These are phyloP conservation scores for Melitaea athalia DNA, from an alignment of 2,888 invertebrate genomes.

Conservation along the genomic window DNA sequence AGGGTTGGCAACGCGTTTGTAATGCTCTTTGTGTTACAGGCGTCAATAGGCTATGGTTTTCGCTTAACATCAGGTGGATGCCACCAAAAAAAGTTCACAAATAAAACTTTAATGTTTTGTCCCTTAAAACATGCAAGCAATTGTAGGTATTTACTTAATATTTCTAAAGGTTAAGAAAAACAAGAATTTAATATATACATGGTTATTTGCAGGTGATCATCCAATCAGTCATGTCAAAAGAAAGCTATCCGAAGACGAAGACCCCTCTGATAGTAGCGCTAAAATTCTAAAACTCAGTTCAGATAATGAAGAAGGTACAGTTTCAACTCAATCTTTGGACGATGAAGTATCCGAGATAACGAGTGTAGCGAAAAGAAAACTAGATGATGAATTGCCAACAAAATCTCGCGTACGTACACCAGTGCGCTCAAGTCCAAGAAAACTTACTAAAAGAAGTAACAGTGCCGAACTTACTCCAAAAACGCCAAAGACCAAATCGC, in stretches of 20 bases:
- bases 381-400: constrained; percentile 57
- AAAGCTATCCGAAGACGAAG: constrained; percentile 64
- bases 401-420: constrained; percentile 63
- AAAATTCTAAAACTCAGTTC: constrained; percentile 69
- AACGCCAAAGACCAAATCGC: constrained; percentile 66
- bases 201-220: constrained; percentile 54
- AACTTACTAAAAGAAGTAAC: constrained; percentile 64
- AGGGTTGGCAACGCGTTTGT: too few relatives aligned
- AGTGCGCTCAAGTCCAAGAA: constrained; percentile 64
- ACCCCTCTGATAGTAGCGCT: constrained; percentile 51
- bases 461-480: constrained; percentile 64
- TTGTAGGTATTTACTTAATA: too few relatives aligned
- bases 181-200: not conserved
- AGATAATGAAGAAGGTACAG: constrained; percentile 50
- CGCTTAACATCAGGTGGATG: too few relatives aligned
- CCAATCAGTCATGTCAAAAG: constrained; percentile 55
- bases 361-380: constrained; percentile 51
- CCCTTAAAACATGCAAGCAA: too few relatives aligned
- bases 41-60: too few relatives aligned
- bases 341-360: constrained; percentile 69
- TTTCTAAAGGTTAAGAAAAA: not conserved
- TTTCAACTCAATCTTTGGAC: constrained; percentile 63
- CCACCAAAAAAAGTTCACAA: too few relatives aligned
- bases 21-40: too few relatives aligned
- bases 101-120: too few relatives aligned